Conservation (phyloP, 2,888 invertebrate species). For the Arenicola marina region DNA sequence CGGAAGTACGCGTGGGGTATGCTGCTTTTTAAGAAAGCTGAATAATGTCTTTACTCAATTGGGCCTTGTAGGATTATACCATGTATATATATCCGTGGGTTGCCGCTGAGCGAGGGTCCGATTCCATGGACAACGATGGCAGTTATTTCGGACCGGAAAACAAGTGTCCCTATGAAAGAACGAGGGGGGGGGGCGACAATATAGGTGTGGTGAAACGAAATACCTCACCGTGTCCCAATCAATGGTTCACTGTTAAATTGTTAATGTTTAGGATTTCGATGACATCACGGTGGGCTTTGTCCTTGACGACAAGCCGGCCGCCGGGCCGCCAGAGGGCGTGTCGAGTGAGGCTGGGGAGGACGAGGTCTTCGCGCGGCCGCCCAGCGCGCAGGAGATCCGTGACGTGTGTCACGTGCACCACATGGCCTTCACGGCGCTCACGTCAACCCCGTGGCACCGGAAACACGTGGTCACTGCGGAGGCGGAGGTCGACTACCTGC, state of each 20-base stretch:
- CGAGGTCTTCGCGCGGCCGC: not conserved
- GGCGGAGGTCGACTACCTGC: constrained; percentile 32
- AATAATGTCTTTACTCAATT: no score
- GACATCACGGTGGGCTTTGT: constrained; percentile 49
- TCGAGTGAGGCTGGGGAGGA: not conserved
- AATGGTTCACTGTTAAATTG: not conserved
- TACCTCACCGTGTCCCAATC: no score
- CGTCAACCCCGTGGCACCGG: constrained; percentile 18
- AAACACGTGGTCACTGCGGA: not conserved
- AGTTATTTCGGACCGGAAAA: no score
- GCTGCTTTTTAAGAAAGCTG: no score
- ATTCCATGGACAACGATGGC: no score
- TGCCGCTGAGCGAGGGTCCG: no score
- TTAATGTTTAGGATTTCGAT: constrained; percentile 45
- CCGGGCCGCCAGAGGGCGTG: not conserved
- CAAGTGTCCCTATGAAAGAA: no score
- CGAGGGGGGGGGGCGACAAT: no score
- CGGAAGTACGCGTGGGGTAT: no score
- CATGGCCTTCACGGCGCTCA: constrained; percentile 39
- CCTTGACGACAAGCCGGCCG: constrained; percentile 31
- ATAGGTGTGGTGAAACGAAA: no score
- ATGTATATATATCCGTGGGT: no score
- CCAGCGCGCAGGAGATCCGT: constrained; percentile 40
- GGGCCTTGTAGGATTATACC: no score
- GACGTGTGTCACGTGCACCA: constrained; percentile 39